Base-by-base conservation (phyloP, 2,113 vertebrate species). In the Percopsis transmontana region DNA sequence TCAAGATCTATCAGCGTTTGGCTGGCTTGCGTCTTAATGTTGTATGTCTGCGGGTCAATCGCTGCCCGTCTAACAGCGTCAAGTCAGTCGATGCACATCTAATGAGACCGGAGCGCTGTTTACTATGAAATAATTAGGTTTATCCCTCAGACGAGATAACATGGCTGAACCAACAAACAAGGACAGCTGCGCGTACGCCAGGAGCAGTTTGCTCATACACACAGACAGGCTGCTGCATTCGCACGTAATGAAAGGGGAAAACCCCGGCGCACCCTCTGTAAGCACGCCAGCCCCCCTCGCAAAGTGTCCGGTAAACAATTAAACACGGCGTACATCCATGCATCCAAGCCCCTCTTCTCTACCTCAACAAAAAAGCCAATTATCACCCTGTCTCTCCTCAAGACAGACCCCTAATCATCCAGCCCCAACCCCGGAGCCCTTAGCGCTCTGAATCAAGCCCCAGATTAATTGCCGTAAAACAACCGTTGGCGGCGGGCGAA, bases 391-490 rank as follows among this genome's bases (percentile, higher is more conserved):
- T 86, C 78, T 81, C 62, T 50, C 80, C 76, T 56, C 74, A 66
- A 65, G 66, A 80, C 62, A 38, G 57, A 48, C 70, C 58, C 70
- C 63, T 38, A 1, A 74, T 81, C 73, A 40, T 62, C 70, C 74
- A 55, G 61, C 64, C 45, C 6, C 5, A 63, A 54, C 66, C 75
- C 59, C 38, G 40, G 40, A n/a, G 23, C 65, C 71, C 41, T 68
- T 33, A 16, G 60, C 58, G 38, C 52, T 19, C n/a, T 23, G 39
- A 65, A 59, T 40, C 60, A 4, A 67, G 66, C 27, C 27, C 48
- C 68, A 84, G 85, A 90, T 87, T 84, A 86, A 88, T 86, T 54
- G 73, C 3, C 79, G 76, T 68, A 80, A 70, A 82, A 72, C n/a
- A n/a, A n/a, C n/a, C n/a, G n/a, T 80, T 77, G 1, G 73, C 67